Conservation (phyloP, 2,797 vertebrate species). For the Botia almorhae region DNA sequence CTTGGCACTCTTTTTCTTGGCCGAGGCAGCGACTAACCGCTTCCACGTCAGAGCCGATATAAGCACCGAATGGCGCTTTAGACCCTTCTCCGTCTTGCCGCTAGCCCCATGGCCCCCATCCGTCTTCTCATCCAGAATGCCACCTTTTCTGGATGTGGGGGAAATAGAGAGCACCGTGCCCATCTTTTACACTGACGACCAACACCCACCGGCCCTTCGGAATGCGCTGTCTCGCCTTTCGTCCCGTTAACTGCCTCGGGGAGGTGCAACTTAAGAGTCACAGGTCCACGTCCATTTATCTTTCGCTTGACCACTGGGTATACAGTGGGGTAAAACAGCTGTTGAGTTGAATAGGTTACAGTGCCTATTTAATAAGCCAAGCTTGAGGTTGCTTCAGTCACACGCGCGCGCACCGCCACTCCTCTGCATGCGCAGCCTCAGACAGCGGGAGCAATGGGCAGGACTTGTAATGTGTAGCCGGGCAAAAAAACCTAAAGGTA, state of each 20-base stretch:
- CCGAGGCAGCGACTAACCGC: slow-evolving; percentile 84
- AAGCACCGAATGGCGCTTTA: slow-evolving; percentile 84
- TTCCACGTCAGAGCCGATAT: slow-evolving; percentile 90
- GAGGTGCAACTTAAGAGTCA: slow-evolving; percentile 55
- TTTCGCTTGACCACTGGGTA: slow-evolving; percentile 50
- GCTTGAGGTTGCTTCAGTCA: slow-evolving; percentile 56
- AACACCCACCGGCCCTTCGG: slow-evolving; percentile 62
- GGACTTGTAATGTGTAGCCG: slow-evolving; percentile 62
- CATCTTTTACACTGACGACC: slow-evolving; percentile 76
- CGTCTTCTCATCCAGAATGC: slow-evolving; percentile 75
- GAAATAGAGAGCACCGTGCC: slow-evolving; percentile 91
- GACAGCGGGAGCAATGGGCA: slow-evolving; percentile 61
- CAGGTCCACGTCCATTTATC: slow-evolving; percentile 64
- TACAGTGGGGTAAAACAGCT: slow-evolving; percentile 48
- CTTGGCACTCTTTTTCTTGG: slow-evolving; percentile 85
- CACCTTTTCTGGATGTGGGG: slow-evolving; percentile 74
- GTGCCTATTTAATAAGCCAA: slow-evolving; percentile 35
- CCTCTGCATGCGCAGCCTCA: slow-evolving; percentile 66
- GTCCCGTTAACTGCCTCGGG: slow-evolving; percentile 54
- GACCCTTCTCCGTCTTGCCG: slow-evolving; percentile 80
- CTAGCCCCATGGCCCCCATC: slow-evolving; percentile 73
- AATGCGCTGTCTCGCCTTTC: slow-evolving; percentile 59
- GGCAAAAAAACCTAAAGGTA: slow-evolving; percentile 60
- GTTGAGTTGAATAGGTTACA: slow-evolving; percentile 39
- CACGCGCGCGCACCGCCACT: slow-evolving; percentile 54